phyloP scores from a whole-genome alignment of 2,797 vertebrate species.

The Epinephelus coioides region DNA sequence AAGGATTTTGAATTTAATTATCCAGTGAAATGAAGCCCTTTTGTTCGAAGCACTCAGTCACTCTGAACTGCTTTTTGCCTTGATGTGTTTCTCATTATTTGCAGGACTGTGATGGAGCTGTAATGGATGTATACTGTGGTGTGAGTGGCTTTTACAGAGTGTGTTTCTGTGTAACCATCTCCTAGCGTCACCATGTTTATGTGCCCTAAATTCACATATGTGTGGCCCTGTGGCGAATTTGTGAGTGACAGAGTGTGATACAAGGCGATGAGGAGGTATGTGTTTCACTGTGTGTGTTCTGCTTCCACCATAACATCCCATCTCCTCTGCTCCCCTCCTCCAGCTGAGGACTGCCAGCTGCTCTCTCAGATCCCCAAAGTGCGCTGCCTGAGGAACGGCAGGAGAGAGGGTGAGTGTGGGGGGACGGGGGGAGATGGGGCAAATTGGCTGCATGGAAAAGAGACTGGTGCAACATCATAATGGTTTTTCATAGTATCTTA shows the following conservation, averaged over 20 bases:
- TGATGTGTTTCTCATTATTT: constrained; percentile 14
- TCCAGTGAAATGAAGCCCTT: constrained; percentile 15
- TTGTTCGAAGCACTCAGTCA: constrained; percentile 24
- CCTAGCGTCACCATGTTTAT: constrained; percentile 14
- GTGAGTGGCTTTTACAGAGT: background rate
- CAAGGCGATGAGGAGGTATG: constrained; percentile 2
- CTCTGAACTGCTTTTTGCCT: constrained; percentile 5
- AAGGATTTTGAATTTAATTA: constrained; percentile 20
- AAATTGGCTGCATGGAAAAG: background rate
- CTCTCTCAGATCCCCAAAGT: constrained; percentile 96
- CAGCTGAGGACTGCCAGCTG: constrained; percentile 97
- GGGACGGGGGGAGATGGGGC: background rate
- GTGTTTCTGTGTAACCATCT: constrained; percentile 12
- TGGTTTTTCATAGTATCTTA: too few species aligned
- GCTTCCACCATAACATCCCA: constrained; percentile 56
- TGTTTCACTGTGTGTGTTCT: constrained; percentile 60
- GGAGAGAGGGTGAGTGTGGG: constrained; percentile 91
- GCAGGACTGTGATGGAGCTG: constrained; percentile 5
- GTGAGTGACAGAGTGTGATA: constrained; percentile 30
- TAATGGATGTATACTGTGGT: constrained; percentile 3
- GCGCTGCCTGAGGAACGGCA: constrained; percentile 92
- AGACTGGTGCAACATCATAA: background rate
- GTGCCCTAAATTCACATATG: background rate
- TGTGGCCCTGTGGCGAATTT: constrained; percentile 10
- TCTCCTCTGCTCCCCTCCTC: constrained; percentile 65